Conservation (phyloP, 2,888 invertebrate species). For the Tachina lurida region DNA sequence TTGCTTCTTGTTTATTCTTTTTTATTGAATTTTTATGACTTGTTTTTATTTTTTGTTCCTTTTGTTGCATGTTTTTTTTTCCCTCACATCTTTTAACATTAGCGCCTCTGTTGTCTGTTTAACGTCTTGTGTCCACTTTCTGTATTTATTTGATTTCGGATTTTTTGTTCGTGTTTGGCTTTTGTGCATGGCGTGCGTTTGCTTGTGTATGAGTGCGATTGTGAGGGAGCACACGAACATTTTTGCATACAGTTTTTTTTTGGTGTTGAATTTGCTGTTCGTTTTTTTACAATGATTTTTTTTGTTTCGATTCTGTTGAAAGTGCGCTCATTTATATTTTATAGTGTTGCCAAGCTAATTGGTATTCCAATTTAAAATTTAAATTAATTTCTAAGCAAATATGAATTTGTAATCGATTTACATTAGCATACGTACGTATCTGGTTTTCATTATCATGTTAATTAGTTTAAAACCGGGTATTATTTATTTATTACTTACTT, state of each 20-base stretch:
- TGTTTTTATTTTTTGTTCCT: constrained; percentile 49
- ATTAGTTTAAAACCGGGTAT: no score
- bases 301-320: constrained; percentile 56
- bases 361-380: neutral
- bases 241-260: constrained; percentile 63
- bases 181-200: constrained; percentile 34
- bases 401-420: no score
- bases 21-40: constrained; percentile 68
- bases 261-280: constrained; percentile 44
- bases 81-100: constrained; percentile 59
- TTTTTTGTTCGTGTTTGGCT: constrained; percentile 67
- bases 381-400: neutral
- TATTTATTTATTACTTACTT: no score
- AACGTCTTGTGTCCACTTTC: constrained; percentile 59
- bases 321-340: constrained; percentile 64
- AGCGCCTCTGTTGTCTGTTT: constrained; percentile 65
- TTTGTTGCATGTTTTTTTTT: constrained; percentile 45
- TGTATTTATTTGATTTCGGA: constrained; percentile 47
- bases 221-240: constrained; percentile 57
- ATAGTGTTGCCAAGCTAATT: constrained; percentile 52
- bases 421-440: no score
- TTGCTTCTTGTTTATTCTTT: constrained; percentile 71
- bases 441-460: no score
- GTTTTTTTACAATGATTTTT: constrained; percentile 60
- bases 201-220: constrained; percentile 27